Base-by-base conservation (phyloP, 1,140 invertebrate genomes). In the Penaeus indicus region DNA sequence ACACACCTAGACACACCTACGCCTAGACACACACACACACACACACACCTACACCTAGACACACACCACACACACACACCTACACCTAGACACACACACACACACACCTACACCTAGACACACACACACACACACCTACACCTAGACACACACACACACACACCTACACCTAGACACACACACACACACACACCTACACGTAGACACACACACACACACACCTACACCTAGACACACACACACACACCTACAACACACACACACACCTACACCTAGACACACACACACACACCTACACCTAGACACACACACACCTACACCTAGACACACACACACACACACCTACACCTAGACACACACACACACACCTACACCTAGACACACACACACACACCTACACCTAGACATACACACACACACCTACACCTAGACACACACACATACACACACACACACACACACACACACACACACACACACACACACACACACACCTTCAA, bases 401-500 rank as follows among this genome's bases (percentile, higher is more conserved):
- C n/a, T n/a, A 75, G 3, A 75, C 22, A 75, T n/a, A 75, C 22
- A 75, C 22, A n/a, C 13, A 5, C 22, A 81, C 21, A 16, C 1
- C 19, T 81, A 60, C 62, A 19, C 47, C 0, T 62, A 5, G 7
- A 16, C 27, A n/a, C 47, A 21, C n/a, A n/a, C 62, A 1, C 22
- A 54, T 22, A 16, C 19, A n/a, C 22, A 16, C 61, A n/a, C 63
- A 27, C 18, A 69, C 67, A 64, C 27, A 69, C 25, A 67, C n/a
- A 82, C 61, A 82, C 47, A 82, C 61, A 82, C n/a, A 82, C 47
- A 82, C 61, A 62, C 47, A 82, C n/a, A 82, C 61, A 82, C 47
- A 82, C 47, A 62, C 25, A 82, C 47, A 82, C 22, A 82, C 61
- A 62, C 47, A 82, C 47, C 10, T 82, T 47, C 47, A 82, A 42